Evolutionary conservation across 37 sponge, comb jelly and placozoan genomes (phyloP), one percentile per base, ranked within the genome.

Genomic region (Hormiphora californensis): DNA sequence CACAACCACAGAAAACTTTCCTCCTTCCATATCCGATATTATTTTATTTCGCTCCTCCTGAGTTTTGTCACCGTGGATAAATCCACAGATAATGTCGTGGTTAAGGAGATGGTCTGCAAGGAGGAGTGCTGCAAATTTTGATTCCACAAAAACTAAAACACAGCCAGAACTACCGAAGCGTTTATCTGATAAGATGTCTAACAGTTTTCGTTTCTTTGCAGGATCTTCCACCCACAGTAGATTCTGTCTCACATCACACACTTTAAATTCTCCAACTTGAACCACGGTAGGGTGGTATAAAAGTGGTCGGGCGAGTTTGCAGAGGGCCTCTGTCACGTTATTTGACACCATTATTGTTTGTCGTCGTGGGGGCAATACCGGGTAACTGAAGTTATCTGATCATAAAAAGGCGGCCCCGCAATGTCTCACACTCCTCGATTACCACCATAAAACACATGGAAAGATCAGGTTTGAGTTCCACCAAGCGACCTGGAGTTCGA

Each of bases 171-270:
- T 54, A 53, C 8, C 32, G 41, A 85, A 38, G 22, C 53, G 40
- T 39, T 36, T 63, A 40, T 95, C 96, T 46, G 69, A 63, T 25
- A 95, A 59, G 19, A 93, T 86, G 22, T 89, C 51, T n/a, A 95
- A 51, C 0, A 95, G 89, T 41, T 85, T 87, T 54, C 93, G 91
- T 85, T 91, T 93, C 89, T 95, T 95, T 2, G 89, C 21, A 7
- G 28, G 85, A 39, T 95, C 94, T 86, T 92, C 92, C 54, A 93
- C 96, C 96, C 96, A 95, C 40, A 91, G 0, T 0, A 95, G 87
- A 0, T 87, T 88, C 30, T 95, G 96, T 38, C 44, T 90, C 35
- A 93, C 85, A 7, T 61, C 40, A 27, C 44, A 4, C 12, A 36
- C 43, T 43, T n/a, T n/a, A 31, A 91, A 91, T 69, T 88, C 87